Conservation (phyloP, 2,797 vertebrate genomes). For the Onychomys torridus region DNA sequence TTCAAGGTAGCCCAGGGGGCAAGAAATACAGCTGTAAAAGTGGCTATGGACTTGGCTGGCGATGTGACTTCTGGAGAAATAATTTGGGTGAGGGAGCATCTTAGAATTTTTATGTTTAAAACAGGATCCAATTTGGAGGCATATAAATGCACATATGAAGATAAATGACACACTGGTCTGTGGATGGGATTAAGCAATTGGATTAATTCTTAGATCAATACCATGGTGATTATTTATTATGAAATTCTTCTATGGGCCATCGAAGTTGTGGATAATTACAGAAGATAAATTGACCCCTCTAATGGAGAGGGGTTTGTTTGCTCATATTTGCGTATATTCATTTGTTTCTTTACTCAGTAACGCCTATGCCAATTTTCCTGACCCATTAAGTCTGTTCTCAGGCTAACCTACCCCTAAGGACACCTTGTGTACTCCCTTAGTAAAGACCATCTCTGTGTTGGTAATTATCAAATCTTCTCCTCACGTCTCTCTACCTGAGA, state of each 20-base stretch:
- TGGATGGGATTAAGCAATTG: background rate
- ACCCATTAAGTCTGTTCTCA: background rate
- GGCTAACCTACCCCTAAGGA: background rate
- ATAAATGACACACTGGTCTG: background rate
- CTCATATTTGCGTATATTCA: background rate
- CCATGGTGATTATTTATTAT: background rate
- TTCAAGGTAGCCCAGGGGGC: background rate
- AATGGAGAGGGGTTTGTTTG: background rate
- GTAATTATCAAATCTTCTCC: background rate
- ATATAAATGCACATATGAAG: background rate
- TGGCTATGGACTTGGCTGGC: background rate
- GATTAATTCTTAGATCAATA: background rate
- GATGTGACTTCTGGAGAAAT: background rate
- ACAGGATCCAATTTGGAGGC: background rate
- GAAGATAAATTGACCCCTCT: accelerated
- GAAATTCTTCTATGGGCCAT: accelerated
- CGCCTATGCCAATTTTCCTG: background rate
- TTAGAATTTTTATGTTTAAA: background rate
- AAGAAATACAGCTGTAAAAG: background rate
- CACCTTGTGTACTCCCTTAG: accelerated
- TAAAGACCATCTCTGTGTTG: no score
- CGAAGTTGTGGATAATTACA: background rate
- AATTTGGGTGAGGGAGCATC: background rate
- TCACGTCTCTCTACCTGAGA: accelerated
- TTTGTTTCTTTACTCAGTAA: background rate